Evolutionary conservation across 2,797 vertebrate genomes (phyloP), one percentile per base, ranked within the genome.

Genomic region (Siniperca undulata): DNA sequence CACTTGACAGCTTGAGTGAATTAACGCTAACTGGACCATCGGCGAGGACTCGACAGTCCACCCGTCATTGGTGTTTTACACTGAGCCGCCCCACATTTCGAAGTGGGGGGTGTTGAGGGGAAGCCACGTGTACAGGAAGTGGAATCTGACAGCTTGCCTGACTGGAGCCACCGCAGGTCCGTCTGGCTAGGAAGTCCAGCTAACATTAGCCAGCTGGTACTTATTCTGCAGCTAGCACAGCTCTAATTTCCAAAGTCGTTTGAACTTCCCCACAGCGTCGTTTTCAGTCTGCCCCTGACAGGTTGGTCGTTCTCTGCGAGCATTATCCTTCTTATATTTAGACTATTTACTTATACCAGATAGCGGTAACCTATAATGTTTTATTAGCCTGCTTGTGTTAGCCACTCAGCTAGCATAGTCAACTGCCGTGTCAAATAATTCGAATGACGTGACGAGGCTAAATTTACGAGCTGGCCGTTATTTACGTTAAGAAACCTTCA

Each of bases 41-140:
- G 17, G 1, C 24, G 6, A 14, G 13, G 3, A 22, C 1, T 12
- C 44, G n/a, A 0, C 4, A 5, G 7, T 4, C 1, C 5, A 16
- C 1, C 0, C 3, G 13, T 16, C 30, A 1, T 11, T 0, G 52
- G 24, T 40, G 22, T 30, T 70, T 27, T 0, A 6, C 2, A 11
- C 50, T 4, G 44, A 78, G 36, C 44, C 48, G 46, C 64, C 60
- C 60, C 36, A 30, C 48, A 4, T 61, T 44, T 24, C 1, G 22
- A 10, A 40, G 24, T 3, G 24, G 52, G 75, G 75, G n/a, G 74
- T 62, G 48, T 38, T 52, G 50, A 20, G 20, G n/a, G 13, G 46
- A 22, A 91, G 90, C 92, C 92, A 96, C 95, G 95, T 95, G 88
- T 93, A 90, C 93, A 91, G 94, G 94, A 92, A 89, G 77, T 79